Conservation (phyloP, 2,113 vertebrate genomes). For the Bujurquina vittata region DNA sequence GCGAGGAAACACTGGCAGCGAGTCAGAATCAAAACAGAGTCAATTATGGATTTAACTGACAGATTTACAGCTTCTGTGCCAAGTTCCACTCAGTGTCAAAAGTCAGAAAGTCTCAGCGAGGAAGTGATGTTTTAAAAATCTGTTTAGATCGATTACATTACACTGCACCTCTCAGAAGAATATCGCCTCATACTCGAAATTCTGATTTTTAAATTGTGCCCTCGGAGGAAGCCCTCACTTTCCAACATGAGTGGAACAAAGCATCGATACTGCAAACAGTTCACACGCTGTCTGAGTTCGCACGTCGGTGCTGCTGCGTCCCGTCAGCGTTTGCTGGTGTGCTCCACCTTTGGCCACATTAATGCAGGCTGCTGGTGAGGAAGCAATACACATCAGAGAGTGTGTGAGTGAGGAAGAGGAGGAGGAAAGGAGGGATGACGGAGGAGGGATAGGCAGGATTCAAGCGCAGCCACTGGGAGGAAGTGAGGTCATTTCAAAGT, state of each 20-base stretch:
- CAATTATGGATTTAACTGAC: no score
- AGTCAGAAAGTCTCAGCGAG: neutral
- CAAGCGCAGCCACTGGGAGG: constrained; percentile 55
- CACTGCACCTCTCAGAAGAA: neutral
- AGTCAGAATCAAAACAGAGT: neutral
- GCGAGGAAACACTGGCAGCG: neutral
- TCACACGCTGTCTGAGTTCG: neutral
- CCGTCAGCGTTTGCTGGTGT: neutral
- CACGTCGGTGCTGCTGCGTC: neutral
- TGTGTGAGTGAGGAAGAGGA: neutral
- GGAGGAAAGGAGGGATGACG: neutral
- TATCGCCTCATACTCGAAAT: neutral
- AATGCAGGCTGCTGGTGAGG: constrained; percentile 36
- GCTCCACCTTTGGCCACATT: constrained; percentile 15
- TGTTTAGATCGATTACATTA: neutral
- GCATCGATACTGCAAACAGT: neutral
- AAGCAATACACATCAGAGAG: constrained; percentile 43
- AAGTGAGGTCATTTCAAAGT: constrained; percentile 39
- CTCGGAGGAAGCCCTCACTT: neutral
- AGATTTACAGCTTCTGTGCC: neutral
- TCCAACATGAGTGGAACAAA: neutral
- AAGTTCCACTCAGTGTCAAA: constrained; percentile 14
- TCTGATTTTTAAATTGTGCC: neutral
- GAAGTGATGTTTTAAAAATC: neutral
- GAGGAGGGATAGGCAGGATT: constrained; percentile 3